Percentiles rank a stretch among this genome's conserved stretches.
Evolutionary conservation across 2,113 vertebrate species (phyloP).

Genomic region (Stegostoma tigrinum): DNA sequence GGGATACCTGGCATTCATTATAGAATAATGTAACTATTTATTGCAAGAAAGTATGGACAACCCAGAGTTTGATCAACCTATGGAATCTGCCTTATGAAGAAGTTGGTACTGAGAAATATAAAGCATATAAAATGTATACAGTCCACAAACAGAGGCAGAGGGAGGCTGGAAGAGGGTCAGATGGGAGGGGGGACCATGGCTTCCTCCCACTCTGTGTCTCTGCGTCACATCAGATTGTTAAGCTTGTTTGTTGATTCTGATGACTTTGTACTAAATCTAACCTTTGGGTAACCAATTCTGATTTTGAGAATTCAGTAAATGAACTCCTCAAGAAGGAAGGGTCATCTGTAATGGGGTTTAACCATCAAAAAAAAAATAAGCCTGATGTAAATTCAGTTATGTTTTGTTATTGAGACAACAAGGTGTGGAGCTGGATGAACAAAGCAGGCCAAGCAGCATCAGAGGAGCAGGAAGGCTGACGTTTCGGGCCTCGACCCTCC

Average conservation of each 20-base stretch:
- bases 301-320: neutral
- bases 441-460: no score
- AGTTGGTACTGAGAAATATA: neutral
- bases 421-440: no score
- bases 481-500: no score
- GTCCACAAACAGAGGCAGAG: no score
- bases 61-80: neutral
- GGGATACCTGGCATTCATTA: neutral
- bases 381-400: no score
- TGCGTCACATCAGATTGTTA: neutral
- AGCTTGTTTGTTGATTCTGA: neutral
- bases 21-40: neutral
- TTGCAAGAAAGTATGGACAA: neutral
- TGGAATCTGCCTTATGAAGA: neutral
- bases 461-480: no score
- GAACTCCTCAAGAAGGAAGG: neutral
- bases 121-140: no score
- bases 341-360: neutral
- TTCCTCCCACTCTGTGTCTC: neutral
- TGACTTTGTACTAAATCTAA: neutral
- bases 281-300: neutral
- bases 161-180: neutral
- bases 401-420: neutral
- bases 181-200: neutral
- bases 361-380: neutral